Conservation (phyloP, 2,113 vertebrate species). For the Plecturocebus donacophilus region DNA sequence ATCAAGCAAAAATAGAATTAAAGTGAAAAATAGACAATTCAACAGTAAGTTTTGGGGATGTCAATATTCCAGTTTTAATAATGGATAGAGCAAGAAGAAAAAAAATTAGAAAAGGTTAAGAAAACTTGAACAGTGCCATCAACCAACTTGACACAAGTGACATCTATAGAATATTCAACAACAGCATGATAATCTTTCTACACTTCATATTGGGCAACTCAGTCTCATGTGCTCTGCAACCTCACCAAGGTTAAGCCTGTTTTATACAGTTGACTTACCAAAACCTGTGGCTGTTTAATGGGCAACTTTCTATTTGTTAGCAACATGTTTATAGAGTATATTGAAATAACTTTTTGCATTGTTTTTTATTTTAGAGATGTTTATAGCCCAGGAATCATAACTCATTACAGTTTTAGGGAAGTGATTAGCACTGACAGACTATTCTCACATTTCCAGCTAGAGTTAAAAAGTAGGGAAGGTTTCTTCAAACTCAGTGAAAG, state of each 20-base stretch:
- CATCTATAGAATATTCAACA: background rate
- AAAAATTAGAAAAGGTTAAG: background rate
- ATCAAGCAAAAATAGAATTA: conserved; percentile 22
- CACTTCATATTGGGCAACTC: background rate
- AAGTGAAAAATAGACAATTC: conserved; percentile 18
- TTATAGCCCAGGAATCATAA: conserved; percentile 66
- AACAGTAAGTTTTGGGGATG: background rate
- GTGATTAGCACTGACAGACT: background rate
- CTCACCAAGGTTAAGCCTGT: conserved; percentile 53
- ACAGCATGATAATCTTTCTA: conserved; percentile 12
- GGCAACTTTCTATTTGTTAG: conserved; percentile 64
- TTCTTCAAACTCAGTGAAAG: conserved; percentile 22
- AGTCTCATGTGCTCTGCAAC: conserved; percentile 53
- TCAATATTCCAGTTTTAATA: conserved; percentile 29
- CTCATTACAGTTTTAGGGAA: conserved; percentile 60
- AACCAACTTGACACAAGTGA: background rate
- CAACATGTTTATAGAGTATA: conserved; percentile 70
- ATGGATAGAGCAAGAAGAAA: background rate
- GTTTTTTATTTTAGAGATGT: conserved; percentile 25
- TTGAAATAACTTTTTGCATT: conserved; percentile 54
- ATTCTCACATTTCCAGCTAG: conserved; percentile 30
- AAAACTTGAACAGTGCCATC: background rate
- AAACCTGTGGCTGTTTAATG: conserved; percentile 53
- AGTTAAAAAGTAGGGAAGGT: background rate
- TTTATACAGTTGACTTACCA: conserved; percentile 67